Base-by-base conservation (phyloP, 2,888 invertebrate genomes). In the Megastigmus dorsalis region DNA sequence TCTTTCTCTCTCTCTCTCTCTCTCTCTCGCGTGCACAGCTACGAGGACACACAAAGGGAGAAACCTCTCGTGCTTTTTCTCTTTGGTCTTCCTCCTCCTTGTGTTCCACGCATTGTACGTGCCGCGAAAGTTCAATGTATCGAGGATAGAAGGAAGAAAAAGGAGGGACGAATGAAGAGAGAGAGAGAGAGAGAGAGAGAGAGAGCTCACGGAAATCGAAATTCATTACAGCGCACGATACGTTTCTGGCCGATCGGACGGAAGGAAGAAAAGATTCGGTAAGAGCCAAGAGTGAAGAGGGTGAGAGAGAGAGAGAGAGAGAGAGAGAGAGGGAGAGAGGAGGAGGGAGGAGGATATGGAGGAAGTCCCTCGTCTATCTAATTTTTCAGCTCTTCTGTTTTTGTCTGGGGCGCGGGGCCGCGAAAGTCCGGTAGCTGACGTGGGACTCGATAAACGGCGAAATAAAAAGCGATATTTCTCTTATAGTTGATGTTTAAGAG, bases 201-300 rank as follows among this genome's bases (percentile, higher is more conserved):
- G 55, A 28, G 15, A 15, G 54, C 57, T 60, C 36, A 57, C 70
- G 71, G 68, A 75, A 77, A 77, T 77, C 74, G 77, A 77, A 77
- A 77, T 77, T 77, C 77, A 77, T 75, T 77, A 77, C 68, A 65
- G 65, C 60, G 13, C 68, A 66, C 76, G 73, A 72, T 75, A 70
- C 68, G 75, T 60, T 54, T 45, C 60, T 30, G 60, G 50, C 65
- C 50, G 65, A 52, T 50, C 55, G 71, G 54, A 48, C 73, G 76
- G 73, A 73, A 73, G 73, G 62, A 73, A 70, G 76, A 65, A 62
- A 66, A 66, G 65, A 55, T 54, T 65, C 38, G 23, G n/a, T n/a
- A n/a, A n/a, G n/a, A 26, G 55, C 43, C 20, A 54, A 41, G 28
- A 33, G n/a, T n/a, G 2, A 18, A 60, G 55, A 38, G 43, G 30